Evolutionary conservation across 1,140 invertebrate genomes (phyloP), one percentile per base, ranked within the genome.

Genomic region (Diplogasteroides magnus): DNA sequence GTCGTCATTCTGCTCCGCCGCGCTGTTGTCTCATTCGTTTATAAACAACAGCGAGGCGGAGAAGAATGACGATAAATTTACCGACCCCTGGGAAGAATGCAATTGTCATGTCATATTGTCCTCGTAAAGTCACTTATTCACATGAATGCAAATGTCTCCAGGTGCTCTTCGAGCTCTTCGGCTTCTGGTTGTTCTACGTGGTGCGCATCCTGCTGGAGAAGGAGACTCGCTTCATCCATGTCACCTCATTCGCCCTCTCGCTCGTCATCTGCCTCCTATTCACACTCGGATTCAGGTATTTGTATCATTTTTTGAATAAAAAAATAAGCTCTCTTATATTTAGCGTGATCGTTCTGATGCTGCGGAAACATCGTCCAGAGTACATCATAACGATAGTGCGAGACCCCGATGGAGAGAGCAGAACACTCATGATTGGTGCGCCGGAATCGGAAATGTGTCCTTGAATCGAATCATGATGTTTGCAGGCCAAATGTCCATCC

Each of bases 111-210:
- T n/a, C n/a, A n/a, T n/a, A n/a, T n/a, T n/a, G n/a, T n/a, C n/a
- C n/a, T n/a, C n/a, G n/a, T n/a, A n/a, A n/a, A n/a, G n/a, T n/a
- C n/a, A n/a, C n/a, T n/a, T n/a, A n/a, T n/a, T n/a, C n/a, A n/a
- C n/a, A n/a, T n/a, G n/a, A n/a, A n/a, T n/a, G n/a, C n/a, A n/a
- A n/a, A n/a, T n/a, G n/a, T 48, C 37, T 19, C 19, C 37, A 48
- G 37, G 64, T 65, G 1, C 48, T 72, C 25, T 72, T 95, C n/a
- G 89, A 93, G 61, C 87, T 97, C 14, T 91, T 94, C 82, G 92
- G 90, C 67, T 94, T 96, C 86, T 98, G 95, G 94, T 86, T 98
- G 0, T 98, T 98, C 84, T 98, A 97, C 82, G 89, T 92, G 77
- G 92, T 94, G 58, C 90, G 95, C 87, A 74, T 74, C 19, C 88